Evolutionary conservation across 2,113 vertebrate genomes (phyloP).

Genomic region (Lepisosteus oculatus): DNA sequence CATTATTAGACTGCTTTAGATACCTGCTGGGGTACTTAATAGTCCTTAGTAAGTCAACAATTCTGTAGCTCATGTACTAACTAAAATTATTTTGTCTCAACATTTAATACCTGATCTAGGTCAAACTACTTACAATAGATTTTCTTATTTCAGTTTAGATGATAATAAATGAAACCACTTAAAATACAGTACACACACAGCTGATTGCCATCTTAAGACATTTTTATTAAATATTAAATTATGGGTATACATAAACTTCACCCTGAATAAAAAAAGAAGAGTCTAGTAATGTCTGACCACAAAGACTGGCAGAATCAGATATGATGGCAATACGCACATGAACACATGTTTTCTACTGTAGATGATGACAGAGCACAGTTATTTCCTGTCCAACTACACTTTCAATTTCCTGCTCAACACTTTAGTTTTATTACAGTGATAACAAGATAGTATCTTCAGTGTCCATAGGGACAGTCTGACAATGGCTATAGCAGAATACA

Average conservation of each 20-base stretch:
- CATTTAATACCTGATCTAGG: no score
- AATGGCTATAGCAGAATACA: slow-evolving; percentile 48
- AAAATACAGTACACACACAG: no score
- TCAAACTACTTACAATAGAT: no score
- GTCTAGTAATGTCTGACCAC: slow-evolving; percentile 46
- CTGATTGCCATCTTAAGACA: no score
- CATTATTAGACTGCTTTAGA: no score
- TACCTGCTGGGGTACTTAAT: no score
- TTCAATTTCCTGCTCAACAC: slow-evolving; percentile 94
- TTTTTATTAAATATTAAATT: neutral
- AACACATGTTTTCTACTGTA: slow-evolving; percentile 90
- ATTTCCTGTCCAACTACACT: slow-evolving; percentile 98
- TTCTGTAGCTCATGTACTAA: no score
- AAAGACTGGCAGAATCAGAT: slow-evolving; percentile 72
- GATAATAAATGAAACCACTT: no score
- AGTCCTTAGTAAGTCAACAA: no score
- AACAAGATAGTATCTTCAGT: slow-evolving; percentile 74
- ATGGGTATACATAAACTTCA: neutral
- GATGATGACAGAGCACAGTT: slow-evolving; percentile 96
- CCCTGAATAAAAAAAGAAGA: neutral
- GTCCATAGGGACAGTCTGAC: slow-evolving; percentile 59
- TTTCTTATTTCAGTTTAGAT: no score
- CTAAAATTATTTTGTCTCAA: no score
- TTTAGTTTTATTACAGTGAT: slow-evolving; percentile 76
- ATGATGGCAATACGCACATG: slow-evolving; percentile 68